Conservation (phyloP, 2,113 vertebrate species). For the Gymnocephalus cernua region DNA sequence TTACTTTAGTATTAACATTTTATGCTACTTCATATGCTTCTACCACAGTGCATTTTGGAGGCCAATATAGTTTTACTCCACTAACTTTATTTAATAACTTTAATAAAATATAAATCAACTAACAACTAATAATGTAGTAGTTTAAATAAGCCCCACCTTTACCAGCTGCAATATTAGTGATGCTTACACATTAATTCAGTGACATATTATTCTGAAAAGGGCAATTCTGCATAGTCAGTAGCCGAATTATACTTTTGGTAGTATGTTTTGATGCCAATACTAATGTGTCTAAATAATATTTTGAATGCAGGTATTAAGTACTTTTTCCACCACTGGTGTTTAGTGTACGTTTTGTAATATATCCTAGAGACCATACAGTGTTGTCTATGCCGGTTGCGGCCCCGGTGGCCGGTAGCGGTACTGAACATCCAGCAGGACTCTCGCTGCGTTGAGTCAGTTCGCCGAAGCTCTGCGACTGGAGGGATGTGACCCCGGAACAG, state of each 20-base stretch:
- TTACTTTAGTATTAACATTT: neutral
- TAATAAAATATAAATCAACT: neutral
- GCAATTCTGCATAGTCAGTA: neutral
- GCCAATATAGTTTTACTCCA: neutral
- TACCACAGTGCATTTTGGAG: neutral
- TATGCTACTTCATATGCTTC: neutral
- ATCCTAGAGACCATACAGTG: neutral
- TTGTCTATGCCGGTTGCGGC: slow-evolving; percentile 42
- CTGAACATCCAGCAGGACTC: slow-evolving; percentile 55
- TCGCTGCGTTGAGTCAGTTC: slow-evolving; percentile 71
- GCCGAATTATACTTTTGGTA: neutral
- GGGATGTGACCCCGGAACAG: slow-evolving; percentile 90
- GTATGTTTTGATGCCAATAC: neutral
- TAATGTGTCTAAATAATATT: neutral
- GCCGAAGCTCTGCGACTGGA: slow-evolving; percentile 81
- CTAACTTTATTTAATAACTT: neutral
- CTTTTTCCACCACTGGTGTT: neutral
- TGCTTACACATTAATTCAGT: neutral
- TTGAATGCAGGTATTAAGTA: neutral
- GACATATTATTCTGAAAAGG: neutral
- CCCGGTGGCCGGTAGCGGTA: slow-evolving; percentile 57
- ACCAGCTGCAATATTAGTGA: neutral
- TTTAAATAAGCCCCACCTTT: neutral
- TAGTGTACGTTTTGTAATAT: neutral
- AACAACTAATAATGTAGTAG: neutral